These are phyloP conservation scores for Glandiceps talaboti DNA, from an alignment of 53 echinoderm and acorn worm genomes.

Conservation along the genomic window DNA sequence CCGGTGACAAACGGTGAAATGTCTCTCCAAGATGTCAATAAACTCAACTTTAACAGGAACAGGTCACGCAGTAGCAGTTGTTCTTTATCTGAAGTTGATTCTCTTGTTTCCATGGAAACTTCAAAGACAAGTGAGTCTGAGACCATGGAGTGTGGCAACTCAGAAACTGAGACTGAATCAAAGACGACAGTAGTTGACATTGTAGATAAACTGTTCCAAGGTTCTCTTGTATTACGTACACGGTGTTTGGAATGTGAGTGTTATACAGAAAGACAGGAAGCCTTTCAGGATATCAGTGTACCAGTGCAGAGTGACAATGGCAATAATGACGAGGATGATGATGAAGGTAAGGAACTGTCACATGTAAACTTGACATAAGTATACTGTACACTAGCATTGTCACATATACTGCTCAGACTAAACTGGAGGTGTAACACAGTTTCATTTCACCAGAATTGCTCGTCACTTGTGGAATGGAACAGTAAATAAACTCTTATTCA, in stretches of 20 bases:
- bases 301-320: slow-evolving; percentile 57
- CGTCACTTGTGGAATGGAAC: too few relatives aligned
- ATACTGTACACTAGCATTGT: too few relatives aligned
- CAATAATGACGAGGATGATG: slow-evolving; percentile 17
- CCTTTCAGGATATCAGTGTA: slow-evolving; percentile 90
- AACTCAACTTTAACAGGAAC: not conserved
- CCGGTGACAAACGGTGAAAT: not conserved
- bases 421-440: too few relatives aligned
- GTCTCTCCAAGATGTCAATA: not conserved
- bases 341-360: slow-evolving; percentile 43
- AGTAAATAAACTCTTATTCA: too few relatives aligned
- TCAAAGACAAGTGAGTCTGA: not conserved
- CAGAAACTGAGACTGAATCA: not conserved
- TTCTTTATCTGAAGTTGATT: not conserved
- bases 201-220: slow-evolving; percentile 67
- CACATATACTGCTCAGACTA: too few relatives aligned
- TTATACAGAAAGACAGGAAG: slow-evolving; percentile 74
- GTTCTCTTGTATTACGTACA: slow-evolving; percentile 54
- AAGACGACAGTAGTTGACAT: slow-evolving; percentile 2
- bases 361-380: too few relatives aligned
- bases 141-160: not conserved
- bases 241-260: slow-evolving; percentile 83
- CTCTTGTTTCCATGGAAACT: not conserved
- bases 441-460: too few relatives aligned
- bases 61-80: not conserved